These are phyloP conservation scores for Mythimna impura DNA, from an alignment of 2,888 invertebrate genomes.

Conservation along the genomic window DNA sequence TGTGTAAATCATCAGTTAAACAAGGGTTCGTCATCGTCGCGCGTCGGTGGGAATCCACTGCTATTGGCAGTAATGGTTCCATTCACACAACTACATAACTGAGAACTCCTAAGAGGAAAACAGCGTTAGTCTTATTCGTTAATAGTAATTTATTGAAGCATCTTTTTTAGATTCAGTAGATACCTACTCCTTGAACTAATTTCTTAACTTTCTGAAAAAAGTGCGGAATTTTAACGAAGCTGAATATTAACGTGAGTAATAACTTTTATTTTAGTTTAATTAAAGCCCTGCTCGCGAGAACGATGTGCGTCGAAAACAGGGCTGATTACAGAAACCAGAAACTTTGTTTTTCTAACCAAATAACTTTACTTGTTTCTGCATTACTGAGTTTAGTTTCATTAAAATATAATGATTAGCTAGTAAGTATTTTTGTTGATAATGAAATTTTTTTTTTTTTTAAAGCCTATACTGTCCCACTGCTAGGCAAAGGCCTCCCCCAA, in stretches of 20 bases:
- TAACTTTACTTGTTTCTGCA: not conserved
- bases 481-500: no score
- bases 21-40: slow-evolving; percentile 18
- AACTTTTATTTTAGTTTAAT: slow-evolving; percentile 11
- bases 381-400: not conserved
- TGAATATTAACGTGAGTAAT: slow-evolving; percentile 2
- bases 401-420: not conserved
- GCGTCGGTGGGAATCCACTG: not conserved
- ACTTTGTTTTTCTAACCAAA: not conserved
- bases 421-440: no score
- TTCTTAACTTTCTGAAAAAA: slow-evolving; percentile 12
- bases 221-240: slow-evolving; percentile 8
- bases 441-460: no score
- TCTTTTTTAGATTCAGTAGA: slow-evolving; percentile 12
- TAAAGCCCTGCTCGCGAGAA: slow-evolving; percentile 9
- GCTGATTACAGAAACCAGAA: slow-evolving; percentile 2
- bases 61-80: slow-evolving; percentile 15
- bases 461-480: no score
- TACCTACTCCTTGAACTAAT: not conserved
- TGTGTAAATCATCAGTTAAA: slow-evolving; percentile 31
- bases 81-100: slow-evolving; percentile 1
- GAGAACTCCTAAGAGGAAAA: not conserved
- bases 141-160: slow-evolving; percentile 30
- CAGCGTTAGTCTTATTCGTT: slow-evolving; percentile 2
- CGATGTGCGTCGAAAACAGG: not conserved